phyloP scores from a whole-genome alignment of 1,140 invertebrate genomes.

The Cotesia typhae region DNA sequence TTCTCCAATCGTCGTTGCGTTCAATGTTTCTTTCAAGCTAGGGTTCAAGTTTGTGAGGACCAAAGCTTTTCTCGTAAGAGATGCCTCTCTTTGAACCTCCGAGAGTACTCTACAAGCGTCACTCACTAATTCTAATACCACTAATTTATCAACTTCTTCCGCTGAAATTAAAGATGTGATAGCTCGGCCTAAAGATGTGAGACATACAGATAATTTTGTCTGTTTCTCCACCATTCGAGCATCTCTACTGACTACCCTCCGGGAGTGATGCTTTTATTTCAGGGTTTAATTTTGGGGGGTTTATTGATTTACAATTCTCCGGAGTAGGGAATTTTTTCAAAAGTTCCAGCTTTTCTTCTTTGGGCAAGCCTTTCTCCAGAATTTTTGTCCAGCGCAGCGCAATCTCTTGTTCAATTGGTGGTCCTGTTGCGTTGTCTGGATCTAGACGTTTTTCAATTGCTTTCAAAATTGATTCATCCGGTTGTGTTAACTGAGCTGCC shows the following conservation, averaged over 20 bases:
- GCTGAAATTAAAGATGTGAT: not conserved
- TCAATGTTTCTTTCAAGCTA: no score
- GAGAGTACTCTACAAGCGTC: no score
- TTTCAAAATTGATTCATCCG: no score
- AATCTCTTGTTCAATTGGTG: constrained; percentile 26
- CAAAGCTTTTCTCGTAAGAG: no score
- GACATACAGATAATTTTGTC: constrained; percentile 2
- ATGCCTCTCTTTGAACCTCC: no score
- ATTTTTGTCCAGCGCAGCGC: constrained; percentile 25
- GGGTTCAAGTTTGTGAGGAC: no score
- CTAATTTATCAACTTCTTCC: not conserved
- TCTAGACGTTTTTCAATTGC: no score
- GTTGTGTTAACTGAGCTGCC: no score
- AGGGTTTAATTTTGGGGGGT: constrained; percentile 28
- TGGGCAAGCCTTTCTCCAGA: constrained; percentile 30
- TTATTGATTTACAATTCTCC: constrained; percentile 22
- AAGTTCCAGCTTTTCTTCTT: constrained; percentile 3
- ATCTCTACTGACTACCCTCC: constrained; percentile 28
- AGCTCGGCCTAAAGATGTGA: not conserved
- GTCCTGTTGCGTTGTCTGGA: constrained; percentile 24
- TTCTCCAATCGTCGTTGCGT: no score
- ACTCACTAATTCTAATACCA: no score
- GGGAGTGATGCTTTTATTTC: constrained; percentile 26
- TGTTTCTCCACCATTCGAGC: constrained; percentile 33
- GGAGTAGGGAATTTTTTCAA: constrained; percentile 29